Evolutionary conservation across 2,113 vertebrate genomes (phyloP).

Genomic region (Saccopteryx leptura): DNA sequence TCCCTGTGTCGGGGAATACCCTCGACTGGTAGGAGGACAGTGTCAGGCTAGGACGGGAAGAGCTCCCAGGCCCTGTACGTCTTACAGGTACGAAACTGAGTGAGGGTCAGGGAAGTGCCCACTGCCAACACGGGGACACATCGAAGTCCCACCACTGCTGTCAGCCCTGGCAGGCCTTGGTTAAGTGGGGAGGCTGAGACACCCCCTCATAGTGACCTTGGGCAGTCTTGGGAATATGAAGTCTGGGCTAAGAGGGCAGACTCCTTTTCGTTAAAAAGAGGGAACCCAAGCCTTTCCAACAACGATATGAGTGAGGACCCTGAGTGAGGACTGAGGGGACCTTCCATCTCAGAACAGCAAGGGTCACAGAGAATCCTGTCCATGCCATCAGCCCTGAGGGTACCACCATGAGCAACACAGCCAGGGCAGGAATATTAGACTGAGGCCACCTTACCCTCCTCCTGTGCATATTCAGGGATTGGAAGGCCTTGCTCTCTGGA

Average conservation of each 20-base stretch:
- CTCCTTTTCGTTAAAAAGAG: neutral
- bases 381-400: neutral
- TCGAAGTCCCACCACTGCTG: neutral
- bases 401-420: neutral
- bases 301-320: neutral
- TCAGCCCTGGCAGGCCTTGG: neutral
- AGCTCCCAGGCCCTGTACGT: fast-evolving
- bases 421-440: neutral
- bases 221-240: neutral
- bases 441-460: neutral
- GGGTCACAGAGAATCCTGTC: neutral
- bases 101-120: neutral
- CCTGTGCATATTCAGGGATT: neutral
- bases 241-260: neutral
- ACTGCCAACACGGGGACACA: neutral
- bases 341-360: neutral
- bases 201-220: neutral
- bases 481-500: neutral
- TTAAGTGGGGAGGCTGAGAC: neutral
- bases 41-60: neutral
- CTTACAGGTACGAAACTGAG: neutral
- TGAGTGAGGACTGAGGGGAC: neutral
- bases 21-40: neutral
- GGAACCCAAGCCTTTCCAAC: neutral
- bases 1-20: neutral